Percentiles rank a stretch among this genome's conserved stretches.
Conservation (phyloP, 2,113 vertebrate genomes). For the Odocoileus hemionus region DNA sequence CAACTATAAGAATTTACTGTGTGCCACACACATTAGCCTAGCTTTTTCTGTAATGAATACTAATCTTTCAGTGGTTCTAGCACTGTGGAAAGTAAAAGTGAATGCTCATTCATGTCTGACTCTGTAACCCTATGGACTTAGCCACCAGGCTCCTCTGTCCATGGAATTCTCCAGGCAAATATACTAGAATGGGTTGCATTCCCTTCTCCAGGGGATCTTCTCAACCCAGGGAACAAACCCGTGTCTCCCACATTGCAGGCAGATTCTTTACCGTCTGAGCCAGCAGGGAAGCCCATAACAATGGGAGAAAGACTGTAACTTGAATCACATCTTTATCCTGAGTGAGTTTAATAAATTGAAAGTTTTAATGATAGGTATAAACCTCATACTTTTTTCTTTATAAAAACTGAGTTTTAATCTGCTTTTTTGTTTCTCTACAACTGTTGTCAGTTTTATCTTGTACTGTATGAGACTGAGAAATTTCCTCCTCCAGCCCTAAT, state of each 20-base stretch:
- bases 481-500: neutral
- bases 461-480: neutral
- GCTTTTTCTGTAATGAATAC: neutral
- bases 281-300: neutral
- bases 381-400: neutral
- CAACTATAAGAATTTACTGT: neutral
- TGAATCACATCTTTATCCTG: neutral
- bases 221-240: neutral
- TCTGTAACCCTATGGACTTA: neutral
- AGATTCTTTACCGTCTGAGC: neutral
- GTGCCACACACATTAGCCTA: neutral
- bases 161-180: neutral
- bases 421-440: neutral
- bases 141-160: neutral
- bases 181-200: neutral
- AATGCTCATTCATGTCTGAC: neutral
- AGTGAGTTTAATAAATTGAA: neutral
- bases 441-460: neutral
- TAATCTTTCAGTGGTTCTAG: neutral
- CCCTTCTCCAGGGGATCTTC: neutral
- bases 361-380: neutral
- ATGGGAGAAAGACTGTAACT: neutral
- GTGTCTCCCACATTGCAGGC: neutral
- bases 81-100: neutral
- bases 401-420: neutral